Evolutionary conservation across 2,888 invertebrate species (phyloP).

Genomic region (Oscheius onirici): DNA sequence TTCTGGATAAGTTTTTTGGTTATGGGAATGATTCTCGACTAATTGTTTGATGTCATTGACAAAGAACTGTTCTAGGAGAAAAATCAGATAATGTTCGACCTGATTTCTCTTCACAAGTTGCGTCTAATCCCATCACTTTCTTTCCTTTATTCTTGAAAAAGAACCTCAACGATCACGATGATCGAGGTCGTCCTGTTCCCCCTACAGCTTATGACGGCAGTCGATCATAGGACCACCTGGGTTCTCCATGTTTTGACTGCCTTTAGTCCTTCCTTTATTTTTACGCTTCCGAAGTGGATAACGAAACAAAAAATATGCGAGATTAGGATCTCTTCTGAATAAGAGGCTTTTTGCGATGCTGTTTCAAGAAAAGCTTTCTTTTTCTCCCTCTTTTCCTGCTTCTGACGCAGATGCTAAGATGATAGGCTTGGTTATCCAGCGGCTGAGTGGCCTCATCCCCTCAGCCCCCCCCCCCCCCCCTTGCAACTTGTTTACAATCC

Average conservation of each 20-base stretch:
- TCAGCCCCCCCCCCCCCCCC: too few relatives aligned
- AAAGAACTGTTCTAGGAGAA: too few relatives aligned
- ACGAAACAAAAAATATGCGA: background rate
- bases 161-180: background rate
- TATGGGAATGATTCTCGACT: too few relatives aligned
- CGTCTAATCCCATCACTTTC: too few relatives aligned
- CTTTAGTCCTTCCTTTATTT: too few relatives aligned
- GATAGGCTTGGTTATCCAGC: slow-evolving; percentile 12
- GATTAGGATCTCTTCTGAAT: background rate
- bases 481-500: background rate
- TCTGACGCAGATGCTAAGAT: background rate
- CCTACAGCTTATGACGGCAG: background rate
- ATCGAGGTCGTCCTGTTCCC: background rate
- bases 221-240: background rate
- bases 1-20: too few relatives aligned
- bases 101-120: too few relatives aligned
- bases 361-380: background rate
- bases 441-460: background rate
- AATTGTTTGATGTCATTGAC: too few relatives aligned
- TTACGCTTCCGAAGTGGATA: background rate
- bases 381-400: background rate
- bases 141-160: too few relatives aligned
- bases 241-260: background rate
- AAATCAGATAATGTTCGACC: too few relatives aligned
- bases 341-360: background rate